These are phyloP conservation scores for Zygogramma bicolorata DNA, from an alignment of 2,888 invertebrate species.

Conservation along the genomic window DNA sequence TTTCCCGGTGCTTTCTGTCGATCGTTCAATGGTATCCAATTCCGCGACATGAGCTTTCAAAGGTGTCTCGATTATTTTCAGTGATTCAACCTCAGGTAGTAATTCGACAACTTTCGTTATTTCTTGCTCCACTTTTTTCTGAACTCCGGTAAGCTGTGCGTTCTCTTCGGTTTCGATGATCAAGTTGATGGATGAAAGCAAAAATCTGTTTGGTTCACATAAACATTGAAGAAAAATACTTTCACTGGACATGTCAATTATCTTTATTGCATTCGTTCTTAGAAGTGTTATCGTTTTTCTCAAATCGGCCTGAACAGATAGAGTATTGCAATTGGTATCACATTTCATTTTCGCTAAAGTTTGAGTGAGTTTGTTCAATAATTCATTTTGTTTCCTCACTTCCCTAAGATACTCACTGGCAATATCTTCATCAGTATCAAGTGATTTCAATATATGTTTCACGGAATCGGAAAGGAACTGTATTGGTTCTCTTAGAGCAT, in stretches of 20 bases:
- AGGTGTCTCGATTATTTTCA: no score
- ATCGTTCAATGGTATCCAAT: no score
- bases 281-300: constrained; percentile 13
- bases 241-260: constrained; percentile 14
- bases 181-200: constrained; percentile 18
- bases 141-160: no score
- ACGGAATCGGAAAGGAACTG: constrained; percentile 44
- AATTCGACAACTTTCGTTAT: not conserved
- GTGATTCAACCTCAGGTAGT: no score
- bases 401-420: not conserved
- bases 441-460: constrained; percentile 35
- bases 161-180: not conserved
- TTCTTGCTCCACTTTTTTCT: not conserved
- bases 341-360: not conserved
- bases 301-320: not conserved
- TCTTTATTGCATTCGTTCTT: constrained; percentile 2
- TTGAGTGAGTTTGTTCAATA: not conserved
- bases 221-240: constrained; percentile 27
- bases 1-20: no score
- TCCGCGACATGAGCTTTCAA: no score
- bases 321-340: not conserved
- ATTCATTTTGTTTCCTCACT: constrained; percentile 10
- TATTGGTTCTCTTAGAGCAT: constrained; percentile 44
- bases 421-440: not conserved
- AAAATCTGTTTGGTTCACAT: constrained; percentile 39